Percentiles rank a stretch among this genome's conserved stretches.
phyloP scores from a whole-genome alignment of 2,888 invertebrate species.

The Chesias legatella region DNA sequence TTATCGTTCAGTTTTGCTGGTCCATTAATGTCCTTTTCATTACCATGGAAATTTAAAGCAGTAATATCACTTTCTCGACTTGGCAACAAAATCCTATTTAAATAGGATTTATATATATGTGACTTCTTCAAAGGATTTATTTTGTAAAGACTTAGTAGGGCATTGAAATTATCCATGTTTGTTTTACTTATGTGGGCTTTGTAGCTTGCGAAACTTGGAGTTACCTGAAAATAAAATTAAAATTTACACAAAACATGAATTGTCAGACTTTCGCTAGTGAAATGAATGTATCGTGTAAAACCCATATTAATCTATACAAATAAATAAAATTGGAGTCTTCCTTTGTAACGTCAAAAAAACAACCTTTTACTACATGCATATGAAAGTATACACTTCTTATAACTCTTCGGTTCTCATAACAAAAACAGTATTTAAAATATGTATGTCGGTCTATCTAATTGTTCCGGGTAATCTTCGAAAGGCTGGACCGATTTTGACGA shows the following conservation, averaged over 20 bases:
- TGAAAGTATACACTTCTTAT: too few species aligned
- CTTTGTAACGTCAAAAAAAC: too few species aligned
- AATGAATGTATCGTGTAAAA: too few species aligned
- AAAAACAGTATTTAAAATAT: too few species aligned
- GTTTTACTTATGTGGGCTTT: constrained; percentile 14
- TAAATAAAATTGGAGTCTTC: too few species aligned
- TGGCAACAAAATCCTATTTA: constrained; percentile 44
- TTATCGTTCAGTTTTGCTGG: constrained; percentile 28
- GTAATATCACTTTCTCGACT: constrained; percentile 26
- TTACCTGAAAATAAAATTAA: constrained; percentile 12
- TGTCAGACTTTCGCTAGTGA: too few species aligned
- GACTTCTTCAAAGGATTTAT: constrained; percentile 57
- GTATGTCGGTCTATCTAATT: too few species aligned
- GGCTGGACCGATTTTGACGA: too few species aligned
- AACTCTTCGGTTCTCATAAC: too few species aligned
- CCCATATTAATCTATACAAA: too few species aligned
- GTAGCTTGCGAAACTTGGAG: neutral
- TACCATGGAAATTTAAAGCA: constrained; percentile 45
- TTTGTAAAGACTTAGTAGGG: constrained; percentile 56
- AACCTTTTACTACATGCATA: too few species aligned
- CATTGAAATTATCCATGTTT: constrained; percentile 46
- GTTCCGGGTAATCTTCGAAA: too few species aligned
- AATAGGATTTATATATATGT: constrained; percentile 50
- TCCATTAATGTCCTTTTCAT: constrained; percentile 40
- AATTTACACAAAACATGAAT: neutral